Percentiles rank a stretch among this genome's conserved stretches.
Evolutionary conservation across 1,140 invertebrate genomes (phyloP).

Genomic region (Laupala kohalensis): DNA sequence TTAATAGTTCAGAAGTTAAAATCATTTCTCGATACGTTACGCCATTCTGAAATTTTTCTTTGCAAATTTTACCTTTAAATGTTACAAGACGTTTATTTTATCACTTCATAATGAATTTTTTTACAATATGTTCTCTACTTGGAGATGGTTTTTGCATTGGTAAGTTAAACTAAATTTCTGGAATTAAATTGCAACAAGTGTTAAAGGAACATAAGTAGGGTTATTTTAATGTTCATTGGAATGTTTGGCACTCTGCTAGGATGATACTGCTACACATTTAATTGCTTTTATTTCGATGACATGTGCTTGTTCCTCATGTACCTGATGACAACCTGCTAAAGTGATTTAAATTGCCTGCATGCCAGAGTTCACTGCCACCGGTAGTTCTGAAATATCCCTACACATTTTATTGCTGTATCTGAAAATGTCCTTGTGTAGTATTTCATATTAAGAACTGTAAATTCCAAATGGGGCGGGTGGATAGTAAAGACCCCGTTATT

Average conservation of each 20-base stretch:
- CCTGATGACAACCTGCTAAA: background rate
- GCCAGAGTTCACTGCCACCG: background rate
- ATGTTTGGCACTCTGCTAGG: background rate
- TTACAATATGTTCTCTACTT: too few species aligned
- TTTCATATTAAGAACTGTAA: background rate
- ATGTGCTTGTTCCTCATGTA: background rate
- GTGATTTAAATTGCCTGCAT: background rate
- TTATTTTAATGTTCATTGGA: background rate
- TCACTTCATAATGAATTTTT: too few species aligned
- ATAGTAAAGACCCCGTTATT: too few species aligned
- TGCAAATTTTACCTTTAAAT: too few species aligned
- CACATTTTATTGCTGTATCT: background rate
- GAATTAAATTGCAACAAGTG: background rate
- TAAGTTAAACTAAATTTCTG: background rate
- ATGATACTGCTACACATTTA: background rate
- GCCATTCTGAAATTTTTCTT: background rate
- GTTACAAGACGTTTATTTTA: too few species aligned
- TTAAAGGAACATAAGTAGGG: background rate
- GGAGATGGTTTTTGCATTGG: background rate
- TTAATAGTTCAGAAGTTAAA: background rate
- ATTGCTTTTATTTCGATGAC: background rate
- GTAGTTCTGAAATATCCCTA: background rate
- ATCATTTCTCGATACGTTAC: background rate
- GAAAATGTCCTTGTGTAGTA: background rate
- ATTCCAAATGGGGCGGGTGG: background rate